phyloP scores from a whole-genome alignment of 2,113 vertebrate genomes.

The Rattus rattus region DNA sequence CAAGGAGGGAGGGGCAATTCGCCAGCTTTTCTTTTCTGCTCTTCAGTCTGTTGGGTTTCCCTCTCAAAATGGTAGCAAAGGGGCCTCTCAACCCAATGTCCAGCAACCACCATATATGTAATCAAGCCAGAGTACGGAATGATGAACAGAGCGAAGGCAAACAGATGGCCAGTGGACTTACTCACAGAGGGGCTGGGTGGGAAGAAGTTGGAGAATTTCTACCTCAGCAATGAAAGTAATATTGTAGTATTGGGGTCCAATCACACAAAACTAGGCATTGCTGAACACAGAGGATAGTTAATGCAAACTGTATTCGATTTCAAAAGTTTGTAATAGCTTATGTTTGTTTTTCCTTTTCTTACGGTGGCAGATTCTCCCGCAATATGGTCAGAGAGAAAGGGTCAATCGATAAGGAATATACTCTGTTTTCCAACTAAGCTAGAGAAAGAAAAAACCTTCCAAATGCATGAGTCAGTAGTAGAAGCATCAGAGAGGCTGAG shows the following conservation, averaged over 20 bases:
- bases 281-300: neutral
- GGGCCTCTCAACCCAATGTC: neutral
- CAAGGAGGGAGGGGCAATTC: fast-evolving
- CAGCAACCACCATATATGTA: fast-evolving
- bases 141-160: neutral
- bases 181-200: neutral
- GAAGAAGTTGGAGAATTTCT: neutral
- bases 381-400: neutral
- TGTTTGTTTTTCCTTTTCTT: neutral
- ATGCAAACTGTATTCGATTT: neutral
- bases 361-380: neutral
- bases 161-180: neutral
- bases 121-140: fast-evolving
- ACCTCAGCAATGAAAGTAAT: neutral
- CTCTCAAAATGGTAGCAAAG: neutral
- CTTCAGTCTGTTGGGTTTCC: neutral
- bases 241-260: fast-evolving
- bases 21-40: neutral
- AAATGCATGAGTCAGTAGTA: neutral
- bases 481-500: neutral
- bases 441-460: neutral
- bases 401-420: neutral
- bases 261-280: neutral
- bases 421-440: neutral
- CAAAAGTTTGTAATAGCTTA: neutral